phyloP scores from a whole-genome alignment of 2,113 vertebrate species.

The Xiphias gladius region DNA sequence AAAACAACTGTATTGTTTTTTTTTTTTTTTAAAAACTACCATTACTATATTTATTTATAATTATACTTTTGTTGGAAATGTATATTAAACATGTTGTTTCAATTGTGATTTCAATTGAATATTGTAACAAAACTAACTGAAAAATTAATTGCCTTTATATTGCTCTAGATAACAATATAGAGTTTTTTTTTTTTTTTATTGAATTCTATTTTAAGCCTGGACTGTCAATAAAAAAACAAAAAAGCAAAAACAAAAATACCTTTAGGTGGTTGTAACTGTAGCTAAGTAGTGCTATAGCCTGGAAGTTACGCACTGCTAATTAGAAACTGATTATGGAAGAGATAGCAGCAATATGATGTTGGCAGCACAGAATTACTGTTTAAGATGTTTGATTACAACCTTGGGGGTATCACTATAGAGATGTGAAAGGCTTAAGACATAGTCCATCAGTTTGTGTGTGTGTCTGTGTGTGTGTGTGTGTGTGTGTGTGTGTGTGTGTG shows the following conservation, averaged over 20 bases:
- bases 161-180: not conserved
- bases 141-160: not conserved
- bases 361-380: conserved; percentile 48
- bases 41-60: not conserved
- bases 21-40: not conserved
- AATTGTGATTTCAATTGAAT: not conserved
- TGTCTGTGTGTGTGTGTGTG: not conserved
- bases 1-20: not conserved
- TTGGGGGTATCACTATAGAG: conserved; percentile 37
- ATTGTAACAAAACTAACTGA: not conserved
- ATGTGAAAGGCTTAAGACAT: conserved; percentile 17
- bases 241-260: not conserved
- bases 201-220: not conserved
- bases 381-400: conserved; percentile 56
- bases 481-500: conserved; percentile 4
- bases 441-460: conserved; percentile 16
- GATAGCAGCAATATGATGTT: conserved; percentile 56
- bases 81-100: no score
- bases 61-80: not conserved
- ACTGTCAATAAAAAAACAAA: conserved; percentile 1
- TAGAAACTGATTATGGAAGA: conserved; percentile 63
- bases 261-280: conserved; percentile 5
- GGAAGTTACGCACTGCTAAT: conserved; percentile 61
- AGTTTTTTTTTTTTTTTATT: not conserved
- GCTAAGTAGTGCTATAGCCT: conserved; percentile 21